Conservation (phyloP, 2,113 vertebrate species). For the Rhadina sibilatrix region DNA sequence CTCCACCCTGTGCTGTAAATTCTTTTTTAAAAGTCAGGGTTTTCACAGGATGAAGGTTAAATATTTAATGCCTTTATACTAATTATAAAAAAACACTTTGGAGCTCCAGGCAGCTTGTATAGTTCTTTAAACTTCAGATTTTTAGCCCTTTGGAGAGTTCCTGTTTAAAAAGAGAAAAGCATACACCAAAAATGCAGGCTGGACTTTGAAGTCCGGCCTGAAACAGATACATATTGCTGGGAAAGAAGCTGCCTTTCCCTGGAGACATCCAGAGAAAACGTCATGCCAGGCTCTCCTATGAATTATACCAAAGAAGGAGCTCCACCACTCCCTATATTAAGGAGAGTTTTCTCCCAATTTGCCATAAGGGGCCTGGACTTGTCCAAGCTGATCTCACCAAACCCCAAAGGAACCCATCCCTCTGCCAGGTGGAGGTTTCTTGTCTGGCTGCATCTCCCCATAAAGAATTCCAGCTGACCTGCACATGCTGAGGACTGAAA, state of each 20-base stretch:
- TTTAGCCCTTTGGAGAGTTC: neutral
- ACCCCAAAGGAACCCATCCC: neutral
- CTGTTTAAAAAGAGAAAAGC: neutral
- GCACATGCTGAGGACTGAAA: neutral
- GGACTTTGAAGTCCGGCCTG: neutral
- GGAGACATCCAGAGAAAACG: neutral
- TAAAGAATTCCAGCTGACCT: neutral
- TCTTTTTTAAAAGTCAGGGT: neutral
- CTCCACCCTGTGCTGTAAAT: neutral
- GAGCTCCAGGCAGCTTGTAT: neutral
- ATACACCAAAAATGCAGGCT: neutral
- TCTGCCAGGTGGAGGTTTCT: neutral
- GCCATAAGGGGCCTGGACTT: neutral
- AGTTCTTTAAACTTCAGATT: neutral
- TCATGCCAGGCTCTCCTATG: neutral
- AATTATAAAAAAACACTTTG: neutral
- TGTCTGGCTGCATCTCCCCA: neutral
- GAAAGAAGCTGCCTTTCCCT: neutral
- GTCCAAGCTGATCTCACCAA: neutral
- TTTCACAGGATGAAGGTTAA: conserved; percentile 7
- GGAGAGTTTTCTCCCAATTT: neutral
- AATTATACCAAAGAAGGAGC: neutral
- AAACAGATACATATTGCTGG: neutral
- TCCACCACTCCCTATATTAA: neutral
- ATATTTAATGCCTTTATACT: conserved; percentile 1